phyloP scores from a whole-genome alignment of 2,888 invertebrate genomes.

The Acrobasis repandana region DNA sequence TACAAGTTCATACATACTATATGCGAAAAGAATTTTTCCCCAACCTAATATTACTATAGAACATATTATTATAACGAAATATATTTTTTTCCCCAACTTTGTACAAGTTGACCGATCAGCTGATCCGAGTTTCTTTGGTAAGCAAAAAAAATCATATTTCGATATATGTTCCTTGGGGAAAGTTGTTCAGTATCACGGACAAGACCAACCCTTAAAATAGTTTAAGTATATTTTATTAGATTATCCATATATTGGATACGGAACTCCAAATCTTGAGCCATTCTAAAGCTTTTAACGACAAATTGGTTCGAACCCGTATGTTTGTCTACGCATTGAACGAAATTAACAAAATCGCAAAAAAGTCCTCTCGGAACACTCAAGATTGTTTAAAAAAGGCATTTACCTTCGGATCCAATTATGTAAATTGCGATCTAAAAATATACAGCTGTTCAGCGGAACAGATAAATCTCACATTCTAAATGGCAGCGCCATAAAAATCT shows the following conservation, averaged over 20 bases:
- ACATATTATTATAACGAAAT: too few relatives aligned
- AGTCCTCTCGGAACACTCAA: slow-evolving; percentile 16
- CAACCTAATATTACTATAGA: too few relatives aligned
- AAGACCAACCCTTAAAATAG: too few relatives aligned
- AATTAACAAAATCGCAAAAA: slow-evolving; percentile 25
- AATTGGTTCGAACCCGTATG: background rate
- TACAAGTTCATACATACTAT: too few relatives aligned
- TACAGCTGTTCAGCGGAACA: slow-evolving; percentile 33
- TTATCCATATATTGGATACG: background rate
- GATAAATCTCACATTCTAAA: background rate
- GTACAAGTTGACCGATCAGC: too few relatives aligned
- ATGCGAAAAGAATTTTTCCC: too few relatives aligned
- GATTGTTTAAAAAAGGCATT: slow-evolving; percentile 27
- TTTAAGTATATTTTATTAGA: too few relatives aligned
- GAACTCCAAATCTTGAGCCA: background rate
- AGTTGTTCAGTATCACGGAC: too few relatives aligned
- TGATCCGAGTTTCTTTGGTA: too few relatives aligned
- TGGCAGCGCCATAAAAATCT: background rate
- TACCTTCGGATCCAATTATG: slow-evolving; percentile 40
- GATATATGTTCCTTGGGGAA: too few relatives aligned
- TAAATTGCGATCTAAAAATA: slow-evolving; percentile 40
- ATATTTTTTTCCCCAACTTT: too few relatives aligned
- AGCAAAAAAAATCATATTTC: too few relatives aligned
- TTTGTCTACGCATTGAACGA: slow-evolving; percentile 22
- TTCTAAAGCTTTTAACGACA: background rate